Base-by-base conservation (phyloP, 2,797 vertebrate species). In the Aphelocoma californica region DNA sequence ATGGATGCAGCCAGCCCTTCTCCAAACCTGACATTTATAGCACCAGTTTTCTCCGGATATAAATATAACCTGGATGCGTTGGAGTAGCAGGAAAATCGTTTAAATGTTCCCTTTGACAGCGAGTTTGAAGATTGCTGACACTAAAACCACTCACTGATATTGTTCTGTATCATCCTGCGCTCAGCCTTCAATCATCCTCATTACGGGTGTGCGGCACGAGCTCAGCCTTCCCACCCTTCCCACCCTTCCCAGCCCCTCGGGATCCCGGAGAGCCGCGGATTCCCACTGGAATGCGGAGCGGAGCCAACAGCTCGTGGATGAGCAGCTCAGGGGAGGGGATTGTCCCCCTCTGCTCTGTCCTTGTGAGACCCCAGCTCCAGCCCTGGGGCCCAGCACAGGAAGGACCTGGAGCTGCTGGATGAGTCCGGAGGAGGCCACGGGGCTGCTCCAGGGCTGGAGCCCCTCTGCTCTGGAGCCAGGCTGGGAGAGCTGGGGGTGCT, bases 31-130 rank as follows among this genome's bases (percentile, higher is more conserved):
- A 96, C 95, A 96, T 97, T 97, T 97, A 97, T 94, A 97, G 95
- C 93, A 67, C 93, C 92, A 79, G 89, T 95, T 96, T 97, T 94
- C 90, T 96, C 91, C 12, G 75, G 95, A 86, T 97, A 97, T 96
- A 97, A 97, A 97, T 97, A 96, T 96, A 97, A 92, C 94, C 92
- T 86, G 92, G 96, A 94, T 86, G 93, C 81, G 89, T 93, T 72
- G 94, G 91, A 97, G 96, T 86, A 96, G 95, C 94, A 96, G 93
- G 95, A 97, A 97, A 97, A 97, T 96, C 94, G 92, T 96, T 97
- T 96, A 96, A 97, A 96, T 96, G 93, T 97, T 95, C 93, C 95
- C 94, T 96, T 93, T 97, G 96, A 97, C 96, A 96, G 95, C 95
- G 81, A 94, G 95, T 95, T 92, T 94, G 96, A 97, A 95, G 96